Evolutionary conservation across 1,140 invertebrate genomes (phyloP), one percentile per base, ranked within the genome.

Genomic region (Cyrtorhinus lividipennis): DNA sequence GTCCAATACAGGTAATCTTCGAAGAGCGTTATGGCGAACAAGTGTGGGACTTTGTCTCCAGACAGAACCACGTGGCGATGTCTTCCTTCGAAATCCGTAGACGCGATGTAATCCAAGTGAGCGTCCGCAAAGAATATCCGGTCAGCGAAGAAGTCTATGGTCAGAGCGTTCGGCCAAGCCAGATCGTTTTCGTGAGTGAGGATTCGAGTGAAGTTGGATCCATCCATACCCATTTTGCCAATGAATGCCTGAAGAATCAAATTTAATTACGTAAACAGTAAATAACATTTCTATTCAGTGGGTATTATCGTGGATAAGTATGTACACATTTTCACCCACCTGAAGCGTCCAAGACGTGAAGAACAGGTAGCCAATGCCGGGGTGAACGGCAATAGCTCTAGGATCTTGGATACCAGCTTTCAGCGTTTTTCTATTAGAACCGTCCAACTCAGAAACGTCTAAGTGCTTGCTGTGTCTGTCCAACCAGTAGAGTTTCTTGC

Each of bases 61-160:
- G 84, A 85, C 1, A 95, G 68, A 0, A 95, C 88, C 59, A 88
- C 79, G 62, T 92, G 87, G 2, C 90, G 77, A 71, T 92, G 84
- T 60, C 81, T 82, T 1, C 93, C 93, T 74, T 95, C 90, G 45
- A 97, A 79, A 76, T 96, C 91, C 2, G 88, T 82, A 61, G 84
- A 97, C 23, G 94, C 95, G 26, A 99, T 96, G 67, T 96, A 96
- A 75, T 99, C 95, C 24, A 99, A 78, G 81, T 99, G 96, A 67
- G 95, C 96, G 73, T 99, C 96, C 0, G 94, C 95, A 87, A 91
- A 99, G 75, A 91, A 97, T 18, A 97, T 83, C 67, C 87, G 80
- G 67, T 97, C 87, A 1, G 92, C 93, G 70, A 97, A 95, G 71
- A 94, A 97, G 70, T 99, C 96, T 58, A 99, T 89, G 0, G 95